Evolutionary conservation across 2,888 invertebrate genomes (phyloP).

Genomic region (Nudaria mundana): DNA sequence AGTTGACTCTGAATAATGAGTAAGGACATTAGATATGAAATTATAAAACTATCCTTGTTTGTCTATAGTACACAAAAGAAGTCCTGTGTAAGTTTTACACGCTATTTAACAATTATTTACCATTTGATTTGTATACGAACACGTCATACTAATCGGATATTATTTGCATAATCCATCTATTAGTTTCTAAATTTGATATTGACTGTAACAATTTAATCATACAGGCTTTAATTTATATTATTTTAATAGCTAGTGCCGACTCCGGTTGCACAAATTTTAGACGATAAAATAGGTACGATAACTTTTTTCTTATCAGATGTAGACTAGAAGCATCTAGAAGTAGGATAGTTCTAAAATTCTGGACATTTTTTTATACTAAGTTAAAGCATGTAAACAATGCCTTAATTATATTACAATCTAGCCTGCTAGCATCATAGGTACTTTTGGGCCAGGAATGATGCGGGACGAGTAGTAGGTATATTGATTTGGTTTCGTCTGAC

Average conservation of each 20-base stretch:
- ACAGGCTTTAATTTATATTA: conserved; percentile 28
- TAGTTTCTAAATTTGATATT: conserved; percentile 43
- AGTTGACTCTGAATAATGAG: conserved; percentile 68
- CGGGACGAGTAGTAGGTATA: too few relatives aligned
- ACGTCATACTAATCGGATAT: conserved; percentile 51
- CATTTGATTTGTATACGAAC: conserved; percentile 59
- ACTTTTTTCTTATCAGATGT: too few relatives aligned
- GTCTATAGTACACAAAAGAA: conserved; percentile 58
- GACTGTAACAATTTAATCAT: conserved; percentile 43
- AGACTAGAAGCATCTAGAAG: too few relatives aligned
- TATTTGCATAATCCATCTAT: conserved; percentile 71
- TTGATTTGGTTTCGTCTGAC: too few relatives aligned
- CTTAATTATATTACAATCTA: too few relatives aligned
- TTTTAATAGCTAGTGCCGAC: conserved; percentile 1
- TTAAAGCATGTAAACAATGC: too few relatives aligned
- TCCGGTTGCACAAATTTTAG: too few relatives aligned
- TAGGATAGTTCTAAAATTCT: too few relatives aligned
- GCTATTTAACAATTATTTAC: conserved; percentile 73
- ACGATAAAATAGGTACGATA: too few relatives aligned
- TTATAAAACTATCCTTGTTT: conserved; percentile 64
- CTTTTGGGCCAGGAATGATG: too few relatives aligned
- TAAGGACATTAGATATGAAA: conserved; percentile 52
- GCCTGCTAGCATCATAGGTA: too few relatives aligned
- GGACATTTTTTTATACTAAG: too few relatives aligned
- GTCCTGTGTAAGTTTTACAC: conserved; percentile 56